Percentiles rank a stretch among this genome's conserved stretches.
phyloP scores from a whole-genome alignment of 2,797 vertebrate genomes.

The Pantherophis alleghaniensis region DNA sequence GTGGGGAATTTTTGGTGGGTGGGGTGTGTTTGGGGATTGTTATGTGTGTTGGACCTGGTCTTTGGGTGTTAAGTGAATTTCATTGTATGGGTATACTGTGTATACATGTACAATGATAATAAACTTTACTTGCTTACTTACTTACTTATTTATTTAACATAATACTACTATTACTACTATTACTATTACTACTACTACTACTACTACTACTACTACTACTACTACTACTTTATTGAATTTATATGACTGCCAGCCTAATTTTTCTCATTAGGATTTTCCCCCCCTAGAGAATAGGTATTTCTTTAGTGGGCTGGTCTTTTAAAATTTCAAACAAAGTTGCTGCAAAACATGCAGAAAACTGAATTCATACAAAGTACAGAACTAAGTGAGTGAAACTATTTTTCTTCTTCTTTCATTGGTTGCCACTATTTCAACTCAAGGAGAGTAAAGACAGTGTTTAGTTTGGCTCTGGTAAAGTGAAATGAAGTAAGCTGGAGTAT shows the following conservation, averaged over 20 bases:
- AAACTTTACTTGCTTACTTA: no score
- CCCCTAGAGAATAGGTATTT: not conserved
- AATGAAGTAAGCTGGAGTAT: constrained; percentile 41
- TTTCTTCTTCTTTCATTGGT: constrained; percentile 46
- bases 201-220: no score
- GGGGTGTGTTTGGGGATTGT: no score
- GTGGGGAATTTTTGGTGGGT: no score
- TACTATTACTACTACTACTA: no score
- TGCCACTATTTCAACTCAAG: constrained; percentile 47
- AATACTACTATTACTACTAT: no score
- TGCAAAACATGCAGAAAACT: constrained; percentile 1
- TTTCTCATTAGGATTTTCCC: not conserved
- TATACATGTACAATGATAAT: no score
- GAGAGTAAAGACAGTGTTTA: constrained; percentile 56
- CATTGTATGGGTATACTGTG: no score
- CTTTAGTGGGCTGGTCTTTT: not conserved
- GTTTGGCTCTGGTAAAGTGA: constrained; percentile 47
- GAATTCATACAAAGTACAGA: constrained; percentile 18
- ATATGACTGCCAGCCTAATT: not conserved
- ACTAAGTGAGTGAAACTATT: constrained; percentile 34
- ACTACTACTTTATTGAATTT: not conserved
- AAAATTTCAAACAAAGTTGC: constrained; percentile 19
- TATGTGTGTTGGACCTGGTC: no score
- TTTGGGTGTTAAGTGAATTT: no score
- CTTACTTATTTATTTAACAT: no score